These are phyloP conservation scores for Alectura lathami DNA, from an alignment of 2,113 vertebrate genomes.

Conservation along the genomic window DNA sequence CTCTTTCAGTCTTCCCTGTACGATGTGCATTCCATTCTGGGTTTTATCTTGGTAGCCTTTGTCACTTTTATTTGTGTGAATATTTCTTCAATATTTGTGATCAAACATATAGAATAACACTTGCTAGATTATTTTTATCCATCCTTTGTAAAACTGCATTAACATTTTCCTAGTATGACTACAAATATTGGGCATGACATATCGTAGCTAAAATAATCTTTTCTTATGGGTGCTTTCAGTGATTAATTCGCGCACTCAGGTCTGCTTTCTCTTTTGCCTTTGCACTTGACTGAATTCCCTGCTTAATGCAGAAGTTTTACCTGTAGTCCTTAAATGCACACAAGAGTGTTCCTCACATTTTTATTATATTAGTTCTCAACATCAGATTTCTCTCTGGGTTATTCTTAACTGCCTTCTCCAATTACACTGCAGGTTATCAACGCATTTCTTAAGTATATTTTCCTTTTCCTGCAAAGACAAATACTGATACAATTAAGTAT, in stretches of 20 bases:
- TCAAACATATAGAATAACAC: not conserved
- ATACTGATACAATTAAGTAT: not conserved
- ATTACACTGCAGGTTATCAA: not conserved
- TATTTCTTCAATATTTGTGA: not conserved
- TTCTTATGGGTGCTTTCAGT: not conserved
- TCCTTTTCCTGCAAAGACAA: not conserved
- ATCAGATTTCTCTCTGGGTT: not conserved
- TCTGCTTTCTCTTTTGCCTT: not conserved
- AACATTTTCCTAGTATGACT: not conserved
- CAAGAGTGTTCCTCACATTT: not conserved
- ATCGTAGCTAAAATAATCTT: not conserved
- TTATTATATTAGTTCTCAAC: not conserved
- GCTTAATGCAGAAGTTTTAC: not conserved
- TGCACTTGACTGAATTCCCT: not conserved
- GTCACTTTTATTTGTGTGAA: not conserved
- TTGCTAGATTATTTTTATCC: not conserved
- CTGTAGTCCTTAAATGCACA: not conserved
- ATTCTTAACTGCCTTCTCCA: not conserved
- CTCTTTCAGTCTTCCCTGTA: not conserved
- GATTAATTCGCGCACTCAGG: not conserved
- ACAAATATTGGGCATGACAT: not conserved
- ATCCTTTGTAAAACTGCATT: not conserved
- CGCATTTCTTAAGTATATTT: not conserved
- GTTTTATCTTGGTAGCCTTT: not conserved
- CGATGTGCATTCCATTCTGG: not conserved